Base-by-base conservation (phyloP, 2,888 invertebrate species). In the Parnassius glacialis region DNA sequence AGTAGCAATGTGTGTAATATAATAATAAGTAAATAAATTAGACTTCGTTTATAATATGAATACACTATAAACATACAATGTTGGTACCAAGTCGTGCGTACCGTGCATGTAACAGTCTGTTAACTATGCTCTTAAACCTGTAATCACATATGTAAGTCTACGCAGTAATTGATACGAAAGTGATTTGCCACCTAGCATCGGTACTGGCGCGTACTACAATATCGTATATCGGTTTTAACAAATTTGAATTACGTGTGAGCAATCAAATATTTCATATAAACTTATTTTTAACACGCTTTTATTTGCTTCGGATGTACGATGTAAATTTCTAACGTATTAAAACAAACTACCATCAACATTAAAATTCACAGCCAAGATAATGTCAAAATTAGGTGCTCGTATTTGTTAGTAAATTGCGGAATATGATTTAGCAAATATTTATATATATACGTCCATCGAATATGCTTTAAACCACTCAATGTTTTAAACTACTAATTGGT, bases 51-150 rank as follows among this genome's bases (percentile, higher is more conserved):
- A 59, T 62, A 55, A 62, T 55, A 55, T 52, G 59, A 62, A 16
- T 59, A 57, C 61, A 53, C 41, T n/a, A 57, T 57, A 61, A 68
- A 67, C 60, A 70, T 71, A 67, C 73, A 78, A 75, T 74, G 69
- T 75, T 75, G 58, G 76, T 68, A 73, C 73, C 72, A 70, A 76
- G 71, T 83, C 83, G 83, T 83, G 83, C 83, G 74, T 75, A 65
- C 42, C 74, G 70, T 69, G 72, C 74, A 70, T 73, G 77, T 71
- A 66, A 66, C 64, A 55, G 64, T 45, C 66, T 62, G 60, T 68
- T 67, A 65, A 64, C 69, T 63, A 65, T 65, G 68, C 68, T 65
- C 64, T 69, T 68, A 68, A 67, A 62, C 41, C 50, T 55, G 62
- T 55, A 62, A 62, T 62, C 54, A 48, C 51, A 20, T 62, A n/a